Evolutionary conservation across 1,140 invertebrate genomes (phyloP).

Genomic region (Heliothis subflexa): DNA sequence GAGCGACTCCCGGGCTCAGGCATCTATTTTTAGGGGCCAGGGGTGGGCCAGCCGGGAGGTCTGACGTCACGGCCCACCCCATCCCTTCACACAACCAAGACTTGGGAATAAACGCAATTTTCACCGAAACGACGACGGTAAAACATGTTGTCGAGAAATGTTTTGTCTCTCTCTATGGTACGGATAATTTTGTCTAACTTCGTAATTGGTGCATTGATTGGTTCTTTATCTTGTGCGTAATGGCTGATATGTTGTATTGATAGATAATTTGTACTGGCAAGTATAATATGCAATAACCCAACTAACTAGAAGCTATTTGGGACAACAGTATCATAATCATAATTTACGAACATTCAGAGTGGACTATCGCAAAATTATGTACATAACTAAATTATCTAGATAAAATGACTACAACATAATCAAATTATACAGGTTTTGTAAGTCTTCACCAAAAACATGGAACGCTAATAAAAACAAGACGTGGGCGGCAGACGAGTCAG

Average conservation of each 20-base stretch:
- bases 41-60: conserved; percentile 20
- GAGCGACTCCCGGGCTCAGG: conserved; percentile 47
- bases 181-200: conserved; percentile 28
- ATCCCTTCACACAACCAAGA: conserved; percentile 16
- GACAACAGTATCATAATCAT: neutral
- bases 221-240: conserved; percentile 18
- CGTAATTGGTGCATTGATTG: conserved; percentile 1
- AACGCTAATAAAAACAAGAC: conserved; percentile 25
- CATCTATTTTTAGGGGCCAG: conserved; percentile 48
- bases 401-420: neutral
- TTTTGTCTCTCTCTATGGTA: conserved; percentile 16
- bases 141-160: conserved; percentile 34
- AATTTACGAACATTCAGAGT: conserved; percentile 5
- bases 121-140: conserved; percentile 37
- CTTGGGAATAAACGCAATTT: conserved; percentile 44
- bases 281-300: neutral
- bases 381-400: neutral
- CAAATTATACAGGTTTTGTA: neutral
- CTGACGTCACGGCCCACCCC: conserved; percentile 42
- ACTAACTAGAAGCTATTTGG: conserved; percentile 12
- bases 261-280: neutral
- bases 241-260: neutral
- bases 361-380: too few relatives aligned
- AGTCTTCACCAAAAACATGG: neutral
- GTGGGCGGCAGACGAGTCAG: conserved; percentile 22